Evolutionary conservation across 2,797 vertebrate species (phyloP).

Genomic region (Podargus strigoides): DNA sequence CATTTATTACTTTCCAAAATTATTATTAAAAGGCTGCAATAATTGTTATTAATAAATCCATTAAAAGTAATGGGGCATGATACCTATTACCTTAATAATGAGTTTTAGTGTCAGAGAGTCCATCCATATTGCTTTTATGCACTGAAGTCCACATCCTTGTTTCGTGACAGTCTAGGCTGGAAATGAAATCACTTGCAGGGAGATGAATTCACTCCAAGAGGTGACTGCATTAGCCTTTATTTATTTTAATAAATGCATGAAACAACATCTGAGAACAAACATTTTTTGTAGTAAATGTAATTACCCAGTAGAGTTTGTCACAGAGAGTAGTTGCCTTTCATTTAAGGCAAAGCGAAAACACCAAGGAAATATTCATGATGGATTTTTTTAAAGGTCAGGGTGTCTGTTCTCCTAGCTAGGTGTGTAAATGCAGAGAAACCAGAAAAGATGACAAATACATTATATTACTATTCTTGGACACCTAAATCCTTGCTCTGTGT

Average conservation of each 20-base stretch:
- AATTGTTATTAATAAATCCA: constrained; percentile 36
- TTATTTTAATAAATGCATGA: constrained; percentile 34
- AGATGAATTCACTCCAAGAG: neutral
- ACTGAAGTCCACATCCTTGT: neutral
- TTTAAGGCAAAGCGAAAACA: neutral
- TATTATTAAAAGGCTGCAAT: neutral
- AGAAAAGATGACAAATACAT: neutral
- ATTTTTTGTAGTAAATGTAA: neutral
- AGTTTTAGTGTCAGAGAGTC: neutral
- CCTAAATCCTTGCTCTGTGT: neutral
- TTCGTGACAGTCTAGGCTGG: neutral
- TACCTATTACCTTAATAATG: constrained; percentile 18
- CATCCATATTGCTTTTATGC: neutral
- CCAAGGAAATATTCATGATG: neutral
- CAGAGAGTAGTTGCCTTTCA: neutral
- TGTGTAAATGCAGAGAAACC: neutral
- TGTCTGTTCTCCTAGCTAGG: neutral
- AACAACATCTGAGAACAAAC: constrained; percentile 25
- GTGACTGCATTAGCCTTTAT: constrained; percentile 12
- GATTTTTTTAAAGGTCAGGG: neutral
- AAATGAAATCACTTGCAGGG: constrained; percentile 2
- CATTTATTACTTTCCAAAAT: neutral
- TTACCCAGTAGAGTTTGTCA: neutral
- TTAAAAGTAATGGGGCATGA: constrained; percentile 32
- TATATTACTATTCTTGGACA: neutral